phyloP scores from a whole-genome alignment of 2,797 vertebrate genomes.

The Danio choprae region DNA sequence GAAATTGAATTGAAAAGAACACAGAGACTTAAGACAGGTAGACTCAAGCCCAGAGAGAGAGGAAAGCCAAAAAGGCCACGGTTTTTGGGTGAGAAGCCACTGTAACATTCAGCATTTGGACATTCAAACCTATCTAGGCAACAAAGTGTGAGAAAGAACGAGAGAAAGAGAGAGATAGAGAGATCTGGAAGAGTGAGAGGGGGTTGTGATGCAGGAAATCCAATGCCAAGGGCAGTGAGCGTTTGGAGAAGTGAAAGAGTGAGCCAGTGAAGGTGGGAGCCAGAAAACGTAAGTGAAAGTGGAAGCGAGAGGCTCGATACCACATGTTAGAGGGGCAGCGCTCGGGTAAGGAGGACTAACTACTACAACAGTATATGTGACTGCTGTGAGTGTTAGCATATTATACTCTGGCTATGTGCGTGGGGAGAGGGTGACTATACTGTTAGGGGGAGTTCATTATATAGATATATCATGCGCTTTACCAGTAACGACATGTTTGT shows the following conservation, averaged over 20 bases:
- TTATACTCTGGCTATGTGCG: conserved; percentile 74
- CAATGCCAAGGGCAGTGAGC: conserved; percentile 55
- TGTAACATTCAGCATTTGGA: conserved; percentile 54
- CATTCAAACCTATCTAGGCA: conserved; percentile 48
- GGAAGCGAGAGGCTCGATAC: conserved; percentile 63
- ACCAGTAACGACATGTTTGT: conserved; percentile 89
- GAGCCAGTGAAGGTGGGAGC: conserved; percentile 60
- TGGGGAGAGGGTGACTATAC: conserved; percentile 69
- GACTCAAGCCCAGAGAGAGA: conserved; percentile 46
- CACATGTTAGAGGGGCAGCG: conserved; percentile 62
- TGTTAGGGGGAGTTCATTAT: conserved; percentile 76
- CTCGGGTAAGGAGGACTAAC: conserved; percentile 51
- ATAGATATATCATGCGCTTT: conserved; percentile 97
- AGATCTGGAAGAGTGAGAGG: conserved; percentile 47
- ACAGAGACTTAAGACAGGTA: conserved; percentile 60
- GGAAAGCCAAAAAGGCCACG: conserved; percentile 42
- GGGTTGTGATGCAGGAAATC: conserved; percentile 55
- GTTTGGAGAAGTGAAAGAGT: conserved; percentile 62
- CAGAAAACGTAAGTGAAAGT: conserved; percentile 66
- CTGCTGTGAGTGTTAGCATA: conserved; percentile 49
- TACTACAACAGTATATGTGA: conserved; percentile 30
- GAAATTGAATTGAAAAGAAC: background rate
- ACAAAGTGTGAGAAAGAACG: conserved; percentile 43
- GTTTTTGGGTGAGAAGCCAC: conserved; percentile 52
- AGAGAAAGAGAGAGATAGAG: conserved; percentile 35